phyloP scores from a whole-genome alignment of 2,113 vertebrate species.

The Scalopus aquaticus region DNA sequence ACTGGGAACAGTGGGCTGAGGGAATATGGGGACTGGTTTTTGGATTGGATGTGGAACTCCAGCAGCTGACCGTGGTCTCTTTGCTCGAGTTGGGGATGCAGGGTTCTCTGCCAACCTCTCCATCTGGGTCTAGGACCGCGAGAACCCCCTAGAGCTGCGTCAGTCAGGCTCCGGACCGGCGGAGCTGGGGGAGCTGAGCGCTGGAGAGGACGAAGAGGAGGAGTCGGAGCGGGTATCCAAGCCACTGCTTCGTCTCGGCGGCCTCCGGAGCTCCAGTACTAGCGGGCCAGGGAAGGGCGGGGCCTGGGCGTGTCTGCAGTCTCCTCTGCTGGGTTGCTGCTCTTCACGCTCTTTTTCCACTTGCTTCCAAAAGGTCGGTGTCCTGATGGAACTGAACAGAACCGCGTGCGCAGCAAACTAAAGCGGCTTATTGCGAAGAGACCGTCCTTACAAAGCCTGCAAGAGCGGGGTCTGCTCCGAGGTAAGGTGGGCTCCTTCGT shows the following conservation, averaged over 20 bases:
- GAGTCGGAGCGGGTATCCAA: slow-evolving; percentile 57
- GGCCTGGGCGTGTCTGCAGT: accelerated
- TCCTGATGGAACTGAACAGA: slow-evolving; percentile 74
- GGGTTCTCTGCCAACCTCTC: background rate
- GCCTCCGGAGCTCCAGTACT: slow-evolving; percentile 63
- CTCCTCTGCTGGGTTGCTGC: accelerated
- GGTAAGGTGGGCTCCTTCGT: slow-evolving; percentile 79
- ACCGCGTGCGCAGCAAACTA: slow-evolving; percentile 90
- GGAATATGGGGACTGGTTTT: background rate
- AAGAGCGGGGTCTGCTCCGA: slow-evolving; percentile 96
- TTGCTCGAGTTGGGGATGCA: background rate
- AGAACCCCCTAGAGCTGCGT: slow-evolving; percentile 92
- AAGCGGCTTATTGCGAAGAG: slow-evolving; percentile 92
- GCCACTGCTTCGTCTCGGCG: slow-evolving; percentile 17
- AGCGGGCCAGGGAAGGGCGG: too few species aligned
- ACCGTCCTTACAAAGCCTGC: slow-evolving; percentile 91
- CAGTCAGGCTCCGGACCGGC: slow-evolving; percentile 84
- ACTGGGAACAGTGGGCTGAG: background rate
- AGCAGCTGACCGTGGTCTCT: background rate
- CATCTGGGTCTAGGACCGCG: slow-evolving; percentile 86
- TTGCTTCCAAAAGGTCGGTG: slow-evolving; percentile 35
- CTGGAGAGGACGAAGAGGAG: slow-evolving; percentile 89
- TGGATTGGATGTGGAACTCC: too few species aligned
- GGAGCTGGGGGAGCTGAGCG: slow-evolving; percentile 90
- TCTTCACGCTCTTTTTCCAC: background rate